Evolutionary conservation across 2,888 invertebrate species (phyloP).

Genomic region (Ametastegia equiseti): DNA sequence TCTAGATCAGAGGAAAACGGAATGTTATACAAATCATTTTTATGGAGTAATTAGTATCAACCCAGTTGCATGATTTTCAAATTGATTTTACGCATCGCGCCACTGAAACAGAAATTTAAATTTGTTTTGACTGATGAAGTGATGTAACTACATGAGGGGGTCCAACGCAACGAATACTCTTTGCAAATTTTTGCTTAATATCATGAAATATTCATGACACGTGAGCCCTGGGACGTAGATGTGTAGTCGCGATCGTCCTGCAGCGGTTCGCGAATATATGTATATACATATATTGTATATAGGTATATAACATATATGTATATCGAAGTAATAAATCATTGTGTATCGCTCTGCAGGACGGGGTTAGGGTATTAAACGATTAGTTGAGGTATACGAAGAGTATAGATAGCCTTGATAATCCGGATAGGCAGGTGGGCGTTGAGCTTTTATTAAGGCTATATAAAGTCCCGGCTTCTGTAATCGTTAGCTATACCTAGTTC

Average conservation of each 20-base stretch:
- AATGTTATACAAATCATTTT: too few species aligned
- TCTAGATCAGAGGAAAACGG: too few species aligned
- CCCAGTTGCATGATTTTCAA: neutral
- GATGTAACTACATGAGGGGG: neutral
- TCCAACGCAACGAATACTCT: neutral
- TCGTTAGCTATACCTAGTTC: neutral
- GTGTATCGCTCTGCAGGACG: constrained; percentile 50
- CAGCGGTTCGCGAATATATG: too few species aligned
- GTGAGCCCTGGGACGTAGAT: neutral
- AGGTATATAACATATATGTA: too few species aligned
- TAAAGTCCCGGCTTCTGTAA: constrained; percentile 6
- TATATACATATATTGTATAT: too few species aligned
- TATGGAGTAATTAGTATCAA: neutral
- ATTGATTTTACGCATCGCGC: too few species aligned
- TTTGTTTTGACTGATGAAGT: neutral
- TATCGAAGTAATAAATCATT: constrained; percentile 59
- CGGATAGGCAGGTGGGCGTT: constrained; percentile 51
- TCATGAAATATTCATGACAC: constrained; percentile 41
- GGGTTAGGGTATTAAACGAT: constrained; percentile 58
- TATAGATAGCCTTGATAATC: constrained; percentile 51
- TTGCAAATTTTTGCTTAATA: constrained; percentile 10
- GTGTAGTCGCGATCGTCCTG: constrained; percentile 24
- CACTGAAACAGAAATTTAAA: neutral
- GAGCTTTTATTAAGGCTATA: constrained; percentile 31
- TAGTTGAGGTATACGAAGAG: constrained; percentile 50